Percentiles rank a stretch among this genome's conserved stretches.
Conservation (phyloP, 2,888 invertebrate species). For the Spialia ferax region DNA sequence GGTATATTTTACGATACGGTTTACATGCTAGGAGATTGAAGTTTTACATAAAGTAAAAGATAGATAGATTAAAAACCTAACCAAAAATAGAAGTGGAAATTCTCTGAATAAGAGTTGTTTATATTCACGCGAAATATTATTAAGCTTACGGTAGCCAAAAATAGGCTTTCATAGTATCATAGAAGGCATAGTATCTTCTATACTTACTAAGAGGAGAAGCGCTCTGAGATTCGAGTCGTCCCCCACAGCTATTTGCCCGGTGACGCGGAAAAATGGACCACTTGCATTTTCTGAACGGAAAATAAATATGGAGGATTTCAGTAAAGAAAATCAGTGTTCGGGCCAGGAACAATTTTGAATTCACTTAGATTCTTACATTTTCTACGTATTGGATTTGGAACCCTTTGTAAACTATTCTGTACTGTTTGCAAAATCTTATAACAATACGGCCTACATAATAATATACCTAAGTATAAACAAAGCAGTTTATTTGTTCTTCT, state of each 20-base stretch:
- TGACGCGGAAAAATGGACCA: constrained; percentile 70
- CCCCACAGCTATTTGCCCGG: constrained; percentile 71
- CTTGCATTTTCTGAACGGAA: constrained; percentile 65
- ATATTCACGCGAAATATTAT: background rate
- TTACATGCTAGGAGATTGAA: constrained; percentile 4
- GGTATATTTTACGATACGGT: background rate
- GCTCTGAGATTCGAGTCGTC: constrained; percentile 68
- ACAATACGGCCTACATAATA: background rate
- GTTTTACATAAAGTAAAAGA: too few species aligned
- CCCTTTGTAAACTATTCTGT: background rate
- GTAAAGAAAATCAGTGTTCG: constrained; percentile 49
- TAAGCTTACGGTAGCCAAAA: background rate
- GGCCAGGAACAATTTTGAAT: constrained; percentile 33
- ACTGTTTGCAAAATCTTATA: background rate
- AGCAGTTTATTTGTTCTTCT: background rate
- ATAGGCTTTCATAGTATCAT: too few species aligned
- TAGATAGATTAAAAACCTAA: too few species aligned
- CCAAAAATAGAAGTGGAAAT: background rate
- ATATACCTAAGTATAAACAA: background rate
- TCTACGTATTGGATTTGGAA: background rate
- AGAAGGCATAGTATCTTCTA: background rate
- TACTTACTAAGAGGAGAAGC: constrained; percentile 47
- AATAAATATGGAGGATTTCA: constrained; percentile 60
- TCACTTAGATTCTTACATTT: constrained; percentile 29
- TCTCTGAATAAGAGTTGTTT: background rate